Conservation (phyloP, 2,113 vertebrate genomes). For the Promerops cafer region DNA sequence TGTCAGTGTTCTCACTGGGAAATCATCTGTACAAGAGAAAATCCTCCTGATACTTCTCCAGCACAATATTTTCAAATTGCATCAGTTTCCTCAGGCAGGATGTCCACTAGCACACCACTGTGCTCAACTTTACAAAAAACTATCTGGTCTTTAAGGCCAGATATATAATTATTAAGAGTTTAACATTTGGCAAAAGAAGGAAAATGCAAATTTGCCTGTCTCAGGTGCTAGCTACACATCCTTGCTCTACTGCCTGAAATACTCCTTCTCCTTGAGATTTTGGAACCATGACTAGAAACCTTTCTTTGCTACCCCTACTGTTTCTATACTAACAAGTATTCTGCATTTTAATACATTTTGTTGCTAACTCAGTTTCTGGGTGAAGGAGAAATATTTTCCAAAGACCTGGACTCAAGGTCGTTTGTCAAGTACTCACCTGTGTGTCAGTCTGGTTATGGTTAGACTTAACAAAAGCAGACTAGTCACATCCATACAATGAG, state of each 20-base stretch:
- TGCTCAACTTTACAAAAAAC: neutral
- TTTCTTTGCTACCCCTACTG: neutral
- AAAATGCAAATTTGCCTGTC: neutral
- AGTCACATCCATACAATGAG: neutral
- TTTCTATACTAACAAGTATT: neutral
- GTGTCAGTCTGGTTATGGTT: neutral
- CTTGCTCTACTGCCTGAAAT: neutral
- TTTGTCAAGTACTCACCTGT: neutral
- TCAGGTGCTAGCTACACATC: neutral
- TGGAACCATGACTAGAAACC: neutral
- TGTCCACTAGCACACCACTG: neutral
- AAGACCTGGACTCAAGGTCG: neutral
- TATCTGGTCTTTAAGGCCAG: neutral
- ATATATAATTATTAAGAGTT: neutral
- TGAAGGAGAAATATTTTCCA: neutral
- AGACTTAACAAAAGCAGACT: neutral
- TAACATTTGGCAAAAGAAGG: neutral
- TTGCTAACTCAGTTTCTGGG: neutral
- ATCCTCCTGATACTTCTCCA: neutral
- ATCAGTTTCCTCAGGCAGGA: neutral
- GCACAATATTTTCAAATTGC: neutral
- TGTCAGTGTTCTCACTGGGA: neutral
- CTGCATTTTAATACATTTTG: neutral
- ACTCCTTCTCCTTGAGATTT: neutral
- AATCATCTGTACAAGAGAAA: neutral